phyloP scores from a whole-genome alignment of 64 coral and sea anemone genomes.

The Montipora foliosa region DNA sequence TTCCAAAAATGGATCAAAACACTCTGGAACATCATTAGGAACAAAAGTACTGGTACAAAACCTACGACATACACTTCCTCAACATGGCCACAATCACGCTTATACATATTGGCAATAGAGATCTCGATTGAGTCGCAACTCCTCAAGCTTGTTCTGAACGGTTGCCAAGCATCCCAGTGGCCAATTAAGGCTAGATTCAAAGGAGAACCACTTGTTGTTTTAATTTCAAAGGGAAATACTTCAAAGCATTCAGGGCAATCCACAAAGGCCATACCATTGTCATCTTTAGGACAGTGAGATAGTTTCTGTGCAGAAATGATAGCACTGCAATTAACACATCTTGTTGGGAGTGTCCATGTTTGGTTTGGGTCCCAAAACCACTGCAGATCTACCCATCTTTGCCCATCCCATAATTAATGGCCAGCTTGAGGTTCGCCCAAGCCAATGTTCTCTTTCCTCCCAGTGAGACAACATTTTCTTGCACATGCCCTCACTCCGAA shows the following conservation, averaged over 20 bases:
- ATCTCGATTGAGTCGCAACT: conserved; percentile 70
- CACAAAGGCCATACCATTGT: neutral
- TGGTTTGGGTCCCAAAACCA: conserved; percentile 78
- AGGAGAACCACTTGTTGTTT: conserved; percentile 40
- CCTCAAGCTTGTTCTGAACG: conserved; percentile 60
- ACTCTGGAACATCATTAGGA: neutral
- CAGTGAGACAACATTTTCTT: conserved; percentile 64
- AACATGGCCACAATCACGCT: conserved; percentile 55
- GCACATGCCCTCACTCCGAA: conserved; percentile 60
- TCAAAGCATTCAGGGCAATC: conserved; percentile 8
- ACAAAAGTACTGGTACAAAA: conserved; percentile 1
- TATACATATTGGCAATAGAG: conserved; percentile 60
- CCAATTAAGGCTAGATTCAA: conserved; percentile 58
- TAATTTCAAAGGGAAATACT: neutral
- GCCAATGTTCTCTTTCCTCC: conserved; percentile 70
- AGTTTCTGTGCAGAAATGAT: neutral
- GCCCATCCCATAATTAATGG: conserved; percentile 69
- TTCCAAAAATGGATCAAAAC: conserved; percentile 47
- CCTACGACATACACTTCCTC: conserved; percentile 57
- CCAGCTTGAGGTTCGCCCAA: conserved; percentile 36
- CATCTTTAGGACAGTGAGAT: neutral
- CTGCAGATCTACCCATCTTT: conserved; percentile 60
- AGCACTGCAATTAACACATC: conserved; percentile 13
- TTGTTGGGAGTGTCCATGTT: conserved; percentile 42
- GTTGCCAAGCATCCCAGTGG: conserved; percentile 64